Conservation (phyloP, 30 jellyfish, hydroid and myxozoan species). For the Chrysaora quinquecirrha region DNA sequence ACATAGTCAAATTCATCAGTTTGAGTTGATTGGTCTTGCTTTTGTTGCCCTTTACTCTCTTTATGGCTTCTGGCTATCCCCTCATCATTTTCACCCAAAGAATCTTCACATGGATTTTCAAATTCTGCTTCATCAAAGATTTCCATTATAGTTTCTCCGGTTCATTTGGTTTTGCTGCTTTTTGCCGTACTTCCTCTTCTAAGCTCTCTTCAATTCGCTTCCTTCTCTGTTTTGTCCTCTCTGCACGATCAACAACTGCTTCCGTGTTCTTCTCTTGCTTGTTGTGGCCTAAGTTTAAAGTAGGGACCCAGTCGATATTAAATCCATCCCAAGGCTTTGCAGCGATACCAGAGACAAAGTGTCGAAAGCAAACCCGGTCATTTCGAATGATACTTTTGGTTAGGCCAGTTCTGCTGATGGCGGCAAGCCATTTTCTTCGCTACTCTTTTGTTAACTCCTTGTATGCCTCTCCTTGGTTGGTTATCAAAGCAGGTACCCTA, state of each 20-base stretch:
- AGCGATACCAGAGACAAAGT: constrained; percentile 1
- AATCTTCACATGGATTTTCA: neutral
- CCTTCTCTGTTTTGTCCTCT: neutral
- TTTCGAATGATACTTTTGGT: neutral
- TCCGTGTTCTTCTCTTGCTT: neutral
- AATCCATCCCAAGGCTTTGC: neutral
- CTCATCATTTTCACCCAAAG: neutral
- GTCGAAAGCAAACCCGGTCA: constrained; percentile 7
- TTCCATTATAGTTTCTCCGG: neutral
- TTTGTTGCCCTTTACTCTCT: neutral
- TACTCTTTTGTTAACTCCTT: neutral
- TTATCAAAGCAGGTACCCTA: neutral
- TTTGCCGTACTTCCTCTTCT: neutral
- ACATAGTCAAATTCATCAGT: neutral
- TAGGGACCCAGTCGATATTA: constrained; percentile 1
- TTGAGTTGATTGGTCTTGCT: neutral
- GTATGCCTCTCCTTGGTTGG: neutral
- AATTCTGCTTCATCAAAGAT: neutral
- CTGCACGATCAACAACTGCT: neutral
- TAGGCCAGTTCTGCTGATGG: constrained; percentile 6
- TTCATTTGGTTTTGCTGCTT: neutral
- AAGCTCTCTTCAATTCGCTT: neutral
- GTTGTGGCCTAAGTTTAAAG: neutral
- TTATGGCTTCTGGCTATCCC: neutral
- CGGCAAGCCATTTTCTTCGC: neutral